phyloP scores from a whole-genome alignment of 2,888 invertebrate genomes.

The Macrosiphum euphorbiae region DNA sequence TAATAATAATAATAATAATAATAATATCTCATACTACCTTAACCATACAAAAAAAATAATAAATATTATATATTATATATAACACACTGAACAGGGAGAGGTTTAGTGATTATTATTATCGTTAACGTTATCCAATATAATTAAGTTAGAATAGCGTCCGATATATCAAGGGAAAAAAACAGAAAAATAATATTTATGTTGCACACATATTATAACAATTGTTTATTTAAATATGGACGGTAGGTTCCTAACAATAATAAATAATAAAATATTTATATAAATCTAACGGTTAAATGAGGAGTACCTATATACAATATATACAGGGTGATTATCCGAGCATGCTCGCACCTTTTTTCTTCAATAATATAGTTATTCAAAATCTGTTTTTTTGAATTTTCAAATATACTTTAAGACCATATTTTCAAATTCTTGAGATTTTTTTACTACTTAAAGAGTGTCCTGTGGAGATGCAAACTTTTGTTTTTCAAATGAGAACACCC shows the following conservation, averaged over 20 bases:
- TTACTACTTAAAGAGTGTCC: too few relatives aligned
- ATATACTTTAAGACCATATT: too few relatives aligned
- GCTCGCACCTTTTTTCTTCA: too few relatives aligned
- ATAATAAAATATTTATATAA: background rate
- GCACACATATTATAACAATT: background rate
- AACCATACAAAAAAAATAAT: background rate
- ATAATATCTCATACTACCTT: background rate
- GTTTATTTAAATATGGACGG: background rate
- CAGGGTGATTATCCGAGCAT: too few relatives aligned
- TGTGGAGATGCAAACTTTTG: too few relatives aligned
- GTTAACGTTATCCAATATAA: conserved; percentile 2
- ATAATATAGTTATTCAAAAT: too few relatives aligned
- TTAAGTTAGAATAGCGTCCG: background rate
- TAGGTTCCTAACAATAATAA: background rate
- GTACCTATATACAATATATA: background rate
- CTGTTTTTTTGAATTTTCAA: too few relatives aligned
- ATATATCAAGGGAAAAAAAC: background rate
- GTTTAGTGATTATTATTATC: background rate
- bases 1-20: background rate
- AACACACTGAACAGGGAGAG: background rate
- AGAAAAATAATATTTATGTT: background rate
- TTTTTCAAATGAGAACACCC: too few relatives aligned
- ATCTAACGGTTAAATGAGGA: background rate
- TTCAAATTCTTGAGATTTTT: too few relatives aligned
- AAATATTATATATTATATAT: background rate